A percentile compares a stretch with the other conserved stretches of the same genome.
Conservation (phyloP, 2,888 invertebrate genomes). For the Trachelus iudaicus region DNA sequence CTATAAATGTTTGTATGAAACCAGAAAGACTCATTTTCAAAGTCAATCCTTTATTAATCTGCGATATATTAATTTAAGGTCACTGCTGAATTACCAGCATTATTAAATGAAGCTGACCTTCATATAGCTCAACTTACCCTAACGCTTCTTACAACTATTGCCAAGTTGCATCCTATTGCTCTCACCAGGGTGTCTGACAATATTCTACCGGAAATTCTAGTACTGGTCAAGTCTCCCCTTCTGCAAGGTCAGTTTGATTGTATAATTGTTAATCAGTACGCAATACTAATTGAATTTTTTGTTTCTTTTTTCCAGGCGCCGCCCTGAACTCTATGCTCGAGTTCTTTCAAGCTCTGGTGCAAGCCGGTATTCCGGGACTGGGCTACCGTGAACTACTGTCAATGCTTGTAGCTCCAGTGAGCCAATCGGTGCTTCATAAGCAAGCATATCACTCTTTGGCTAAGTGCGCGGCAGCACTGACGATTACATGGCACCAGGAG, state of each 20-base stretch:
- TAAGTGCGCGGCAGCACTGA: slow-evolving; percentile 95
- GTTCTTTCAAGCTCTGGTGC: slow-evolving; percentile 91
- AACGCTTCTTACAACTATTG: slow-evolving; percentile 84
- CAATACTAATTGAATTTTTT: slow-evolving; percentile 1
- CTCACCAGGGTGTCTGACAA: slow-evolving; percentile 77
- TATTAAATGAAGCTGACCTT: slow-evolving; percentile 93
- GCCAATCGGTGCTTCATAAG: slow-evolving; percentile 66
- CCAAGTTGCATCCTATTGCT: slow-evolving; percentile 81
- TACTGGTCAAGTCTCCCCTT: slow-evolving; percentile 89
- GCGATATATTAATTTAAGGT: slow-evolving; percentile 67
- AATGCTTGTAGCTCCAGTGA: slow-evolving; percentile 80
- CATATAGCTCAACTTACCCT: slow-evolving; percentile 95
- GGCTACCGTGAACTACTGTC: slow-evolving; percentile 84
- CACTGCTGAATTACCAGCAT: slow-evolving; percentile 87
- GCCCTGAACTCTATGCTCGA: slow-evolving; percentile 92
- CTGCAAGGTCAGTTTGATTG: slow-evolving; percentile 76
- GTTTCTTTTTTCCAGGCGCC: slow-evolving; percentile 71
- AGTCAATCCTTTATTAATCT: background rate
- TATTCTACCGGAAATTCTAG: slow-evolving; percentile 86
- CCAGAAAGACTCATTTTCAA: background rate
- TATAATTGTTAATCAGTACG: background rate
- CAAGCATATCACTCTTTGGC: slow-evolving; percentile 95
- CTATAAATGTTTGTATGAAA: background rate
- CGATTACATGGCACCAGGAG: slow-evolving; percentile 80
- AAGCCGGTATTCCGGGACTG: slow-evolving; percentile 82